These are phyloP conservation scores for Laterallus jamaicensis DNA, from an alignment of 2,113 vertebrate genomes.

Conservation along the genomic window DNA sequence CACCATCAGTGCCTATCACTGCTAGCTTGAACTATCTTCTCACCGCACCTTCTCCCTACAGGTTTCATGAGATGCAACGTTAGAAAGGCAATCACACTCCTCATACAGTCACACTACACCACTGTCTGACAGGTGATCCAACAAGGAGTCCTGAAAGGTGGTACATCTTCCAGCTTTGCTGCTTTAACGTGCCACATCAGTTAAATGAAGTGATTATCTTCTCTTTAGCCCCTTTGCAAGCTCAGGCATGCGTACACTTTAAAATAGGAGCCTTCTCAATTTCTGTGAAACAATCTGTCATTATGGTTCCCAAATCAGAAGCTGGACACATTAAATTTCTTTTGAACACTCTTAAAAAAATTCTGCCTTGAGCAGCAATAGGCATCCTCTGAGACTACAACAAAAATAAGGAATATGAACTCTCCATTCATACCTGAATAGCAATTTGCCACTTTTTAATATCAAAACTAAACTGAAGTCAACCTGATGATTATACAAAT, in stretches of 20 bases:
- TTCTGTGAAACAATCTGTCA: not conserved
- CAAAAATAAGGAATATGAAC: not conserved
- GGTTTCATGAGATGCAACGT: not conserved
- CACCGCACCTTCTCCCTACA: not conserved
- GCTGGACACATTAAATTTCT: not conserved
- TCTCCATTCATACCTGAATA: not conserved
- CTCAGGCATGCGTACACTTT: not conserved
- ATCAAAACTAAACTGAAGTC: not conserved
- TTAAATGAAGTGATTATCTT: not conserved
- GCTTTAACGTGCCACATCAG: rapidly evolving
- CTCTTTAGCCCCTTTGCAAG: not conserved
- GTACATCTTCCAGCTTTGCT: not conserved
- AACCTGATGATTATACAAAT: not conserved
- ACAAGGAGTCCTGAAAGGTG: not conserved
- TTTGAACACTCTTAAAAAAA: not conserved
- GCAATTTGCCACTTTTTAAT: not conserved
- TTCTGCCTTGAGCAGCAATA: not conserved
- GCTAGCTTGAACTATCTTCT: not conserved
- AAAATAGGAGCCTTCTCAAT: not conserved
- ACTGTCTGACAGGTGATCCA: not conserved
- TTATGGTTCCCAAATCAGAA: not conserved
- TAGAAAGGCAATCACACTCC: not conserved
- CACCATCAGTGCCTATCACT: not conserved
- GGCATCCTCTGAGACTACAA: not conserved
- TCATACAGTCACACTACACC: not conserved